phyloP scores from a whole-genome alignment of 2,113 vertebrate genomes.

The Tiliqua scincoides region DNA sequence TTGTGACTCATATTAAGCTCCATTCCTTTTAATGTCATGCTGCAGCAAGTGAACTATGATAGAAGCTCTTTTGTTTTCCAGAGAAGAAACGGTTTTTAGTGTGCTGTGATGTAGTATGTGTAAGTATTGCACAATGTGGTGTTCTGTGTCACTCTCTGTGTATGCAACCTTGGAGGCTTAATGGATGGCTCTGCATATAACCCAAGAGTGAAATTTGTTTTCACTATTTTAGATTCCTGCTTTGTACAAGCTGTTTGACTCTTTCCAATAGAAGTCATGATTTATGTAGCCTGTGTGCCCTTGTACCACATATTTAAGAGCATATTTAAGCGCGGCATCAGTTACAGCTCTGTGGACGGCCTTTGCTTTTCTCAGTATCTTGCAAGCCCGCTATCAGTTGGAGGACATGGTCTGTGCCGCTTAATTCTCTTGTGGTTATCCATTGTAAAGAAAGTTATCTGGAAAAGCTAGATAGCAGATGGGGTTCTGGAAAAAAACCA shows the following conservation, averaged over 20 bases:
- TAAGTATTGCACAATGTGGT: background rate
- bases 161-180: background rate
- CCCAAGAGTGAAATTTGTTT: background rate
- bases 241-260: background rate
- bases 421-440: slow-evolving; percentile 28
- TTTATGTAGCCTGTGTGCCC: background rate
- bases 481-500: slow-evolving; percentile 15
- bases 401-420: background rate
- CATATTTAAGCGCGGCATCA: slow-evolving; percentile 8
- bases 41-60: background rate
- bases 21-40: background rate
- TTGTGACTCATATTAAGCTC: background rate
- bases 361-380: slow-evolving; percentile 38
- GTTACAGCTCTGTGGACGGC: slow-evolving; percentile 4
- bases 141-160: background rate
- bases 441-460: slow-evolving; percentile 41
- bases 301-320: slow-evolving; percentile 22
- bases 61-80: background rate
- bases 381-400: slow-evolving; percentile 41
- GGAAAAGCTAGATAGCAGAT: slow-evolving; percentile 32
- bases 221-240: background rate
- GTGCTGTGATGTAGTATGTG: accelerated
- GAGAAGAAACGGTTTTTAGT: background rate
- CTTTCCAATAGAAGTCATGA: background rate
- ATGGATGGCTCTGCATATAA: background rate